phyloP scores from a whole-genome alignment of 2,113 vertebrate species.

The Entelurus aequoreus region DNA sequence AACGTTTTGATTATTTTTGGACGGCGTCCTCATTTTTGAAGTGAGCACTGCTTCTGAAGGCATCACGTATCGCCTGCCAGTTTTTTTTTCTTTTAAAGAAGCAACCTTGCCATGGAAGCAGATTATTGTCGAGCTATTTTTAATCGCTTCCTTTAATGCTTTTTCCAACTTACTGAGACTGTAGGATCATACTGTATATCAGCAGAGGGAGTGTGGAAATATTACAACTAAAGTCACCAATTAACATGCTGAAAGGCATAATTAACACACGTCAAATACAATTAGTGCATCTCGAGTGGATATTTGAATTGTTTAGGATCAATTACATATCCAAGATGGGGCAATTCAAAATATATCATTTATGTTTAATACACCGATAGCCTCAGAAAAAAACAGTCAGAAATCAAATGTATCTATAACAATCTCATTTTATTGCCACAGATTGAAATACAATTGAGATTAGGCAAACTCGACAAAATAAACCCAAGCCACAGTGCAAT shows the following conservation, averaged over 20 bases:
- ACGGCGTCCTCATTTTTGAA: background rate
- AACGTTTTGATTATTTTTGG: conserved; percentile 11
- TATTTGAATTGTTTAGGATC: background rate
- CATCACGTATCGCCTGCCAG: conserved; percentile 15
- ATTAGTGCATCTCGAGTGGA: background rate
- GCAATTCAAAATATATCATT: no score
- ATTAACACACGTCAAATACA: conserved; percentile 8
- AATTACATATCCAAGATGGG: no score
- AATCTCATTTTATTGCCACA: no score
- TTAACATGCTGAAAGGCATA: background rate
- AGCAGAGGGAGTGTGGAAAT: background rate
- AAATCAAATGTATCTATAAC: no score
- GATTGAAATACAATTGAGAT: no score
- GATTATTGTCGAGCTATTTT: conserved; percentile 13
- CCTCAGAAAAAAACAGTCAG: no score
- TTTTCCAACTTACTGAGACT: conserved; percentile 26
- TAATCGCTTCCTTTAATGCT: conserved; percentile 16
- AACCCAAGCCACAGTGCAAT: no score
- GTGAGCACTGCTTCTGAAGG: conserved; percentile 14
- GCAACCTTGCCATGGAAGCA: conserved; percentile 9
- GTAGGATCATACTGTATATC: conserved; percentile 14
- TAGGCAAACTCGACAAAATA: no score
- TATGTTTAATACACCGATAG: no score
- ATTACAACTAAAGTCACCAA: background rate
- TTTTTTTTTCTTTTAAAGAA: background rate